A percentile compares a stretch with the other conserved stretches of the same genome.
Evolutionary conservation across 2,797 vertebrate species (phyloP).

Genomic region (Sylvia borin): DNA sequence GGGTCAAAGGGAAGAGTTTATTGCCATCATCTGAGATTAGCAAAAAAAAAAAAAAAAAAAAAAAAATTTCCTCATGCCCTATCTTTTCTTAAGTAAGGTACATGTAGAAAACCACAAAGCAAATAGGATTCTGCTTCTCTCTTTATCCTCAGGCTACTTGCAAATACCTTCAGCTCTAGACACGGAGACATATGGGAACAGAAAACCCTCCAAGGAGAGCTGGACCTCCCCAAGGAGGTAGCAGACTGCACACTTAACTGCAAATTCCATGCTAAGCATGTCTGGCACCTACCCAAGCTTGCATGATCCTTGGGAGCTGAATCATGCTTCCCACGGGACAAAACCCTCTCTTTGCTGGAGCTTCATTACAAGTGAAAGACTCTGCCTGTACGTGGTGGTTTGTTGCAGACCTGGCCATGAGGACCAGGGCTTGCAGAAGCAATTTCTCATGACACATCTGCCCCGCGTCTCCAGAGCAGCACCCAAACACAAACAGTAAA

Average conservation of each 20-base stretch:
- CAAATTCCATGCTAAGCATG: neutral
- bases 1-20: neutral
- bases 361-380: neutral
- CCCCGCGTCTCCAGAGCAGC: neutral
- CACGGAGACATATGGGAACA: neutral
- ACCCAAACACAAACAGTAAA: neutral
- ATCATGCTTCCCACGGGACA: neutral
- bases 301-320: neutral
- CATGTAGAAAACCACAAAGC: neutral
- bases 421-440: neutral
- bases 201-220: neutral
- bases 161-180: neutral
- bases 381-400: neutral
- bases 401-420: neutral
- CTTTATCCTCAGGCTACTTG: neutral
- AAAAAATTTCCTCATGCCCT: neutral
- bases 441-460: neutral
- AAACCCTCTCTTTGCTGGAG: neutral
- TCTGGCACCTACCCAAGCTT: neutral
- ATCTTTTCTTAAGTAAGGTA: neutral
- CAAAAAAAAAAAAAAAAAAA: neutral
- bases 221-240: neutral
- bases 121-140: neutral
- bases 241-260: neutral
- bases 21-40: neutral